These are phyloP conservation scores for Hemaris fuciformis DNA, from an alignment of 2,888 invertebrate genomes.

Conservation along the genomic window DNA sequence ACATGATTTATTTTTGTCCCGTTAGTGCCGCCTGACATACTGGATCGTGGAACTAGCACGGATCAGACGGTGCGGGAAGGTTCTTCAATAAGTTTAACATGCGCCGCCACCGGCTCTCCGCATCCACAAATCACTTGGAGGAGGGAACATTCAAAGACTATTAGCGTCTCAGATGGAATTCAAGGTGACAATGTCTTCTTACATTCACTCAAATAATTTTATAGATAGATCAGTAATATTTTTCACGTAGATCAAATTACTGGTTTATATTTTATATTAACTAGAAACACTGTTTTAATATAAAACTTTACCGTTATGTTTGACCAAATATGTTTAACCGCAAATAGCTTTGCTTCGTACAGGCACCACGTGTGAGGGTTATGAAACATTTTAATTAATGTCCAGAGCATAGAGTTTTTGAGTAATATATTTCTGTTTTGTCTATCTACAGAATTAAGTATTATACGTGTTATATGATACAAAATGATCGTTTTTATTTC, in stretches of 20 bases:
- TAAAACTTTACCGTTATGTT: too few species aligned
- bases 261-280: too few species aligned
- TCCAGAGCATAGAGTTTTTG: too few species aligned
- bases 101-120: conserved; percentile 94
- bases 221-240: too few species aligned
- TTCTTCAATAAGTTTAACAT: conserved; percentile 90
- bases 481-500: background rate
- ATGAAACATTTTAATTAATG: too few species aligned
- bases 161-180: conserved; percentile 85
- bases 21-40: conserved; percentile 91
- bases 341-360: too few species aligned
- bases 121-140: conserved; percentile 93
- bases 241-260: too few species aligned
- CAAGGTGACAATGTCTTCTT: conserved; percentile 78
- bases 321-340: too few species aligned
- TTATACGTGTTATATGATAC: background rate
- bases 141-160: conserved; percentile 89
- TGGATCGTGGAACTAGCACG: conserved; percentile 91
- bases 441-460: too few species aligned
- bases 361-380: too few species aligned
- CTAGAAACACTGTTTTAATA: too few species aligned
- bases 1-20: conserved; percentile 19
- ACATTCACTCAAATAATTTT: background rate
- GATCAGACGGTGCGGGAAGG: conserved; percentile 94
- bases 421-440: too few species aligned